Evolutionary conservation across 2,888 invertebrate species (phyloP), one percentile per base, ranked within the genome.

Genomic region (Lagria hirta): DNA sequence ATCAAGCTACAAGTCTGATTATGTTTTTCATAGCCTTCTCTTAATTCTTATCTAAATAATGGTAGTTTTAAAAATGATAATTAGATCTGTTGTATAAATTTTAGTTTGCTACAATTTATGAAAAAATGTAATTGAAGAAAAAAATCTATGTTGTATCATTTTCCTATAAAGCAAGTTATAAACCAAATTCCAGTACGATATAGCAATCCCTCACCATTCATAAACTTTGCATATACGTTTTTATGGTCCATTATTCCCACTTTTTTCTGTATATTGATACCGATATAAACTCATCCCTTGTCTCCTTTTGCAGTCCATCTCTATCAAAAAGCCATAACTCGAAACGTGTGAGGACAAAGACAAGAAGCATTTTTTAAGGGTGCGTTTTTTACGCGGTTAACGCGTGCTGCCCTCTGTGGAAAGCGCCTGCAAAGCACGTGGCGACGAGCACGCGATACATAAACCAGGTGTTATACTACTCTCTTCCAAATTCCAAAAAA

Each of bases 381-480:
- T 16, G 32, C 17, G 33, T 47, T 41, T 46, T 47, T 47, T 47
- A 42, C 22, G 29, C 35, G 23, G 13, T n/a, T n/a, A 14, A 22
- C 42, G 42, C 46, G 46, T 47, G 46, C 46, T 47, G 36, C 42
- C 42, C 37, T 16, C 37, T 7, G 13, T 22, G 32, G 37, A 17
- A 29, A 22, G 35, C n/a, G n/a, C 29, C 34, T 40, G 40, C 24
- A 20, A 28, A 41, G 40, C 52, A 52, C 52, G 50, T 52, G 52
- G 43, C 34, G 8, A n/a, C 15, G 29, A 48, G 56, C 56, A 56
- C 56, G 54, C 52, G 54, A 33, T 38, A 32, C 23, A 30, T 29
- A 38, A 47, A 52, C 61, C 61, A 61, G 61, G 61, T 61, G 61
- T 54, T 49, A 50, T 45, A n/a, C n/a, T n/a, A n/a, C n/a, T n/a